Conservation (phyloP, 1,140 invertebrate genomes). For the Apocrypta bakeri region DNA sequence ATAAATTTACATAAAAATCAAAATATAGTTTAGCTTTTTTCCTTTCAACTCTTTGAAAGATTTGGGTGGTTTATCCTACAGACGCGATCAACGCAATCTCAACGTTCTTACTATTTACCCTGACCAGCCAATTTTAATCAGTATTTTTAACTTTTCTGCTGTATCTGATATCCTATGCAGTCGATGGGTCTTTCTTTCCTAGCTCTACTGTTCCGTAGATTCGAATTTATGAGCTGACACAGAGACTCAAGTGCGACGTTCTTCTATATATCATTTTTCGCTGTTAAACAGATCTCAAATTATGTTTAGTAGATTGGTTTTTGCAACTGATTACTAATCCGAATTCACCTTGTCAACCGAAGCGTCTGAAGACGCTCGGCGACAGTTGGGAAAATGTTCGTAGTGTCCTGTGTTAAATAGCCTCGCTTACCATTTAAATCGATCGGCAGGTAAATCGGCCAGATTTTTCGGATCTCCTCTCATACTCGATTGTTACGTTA, state of each 20-base stretch:
- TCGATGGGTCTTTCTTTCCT: neutral
- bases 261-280: neutral
- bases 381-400: conserved; percentile 18
- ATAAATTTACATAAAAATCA: conserved; percentile 24
- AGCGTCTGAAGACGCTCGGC: conserved; percentile 42
- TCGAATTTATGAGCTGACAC: neutral
- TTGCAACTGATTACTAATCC: conserved; percentile 24
- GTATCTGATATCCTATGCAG: conserved; percentile 14
- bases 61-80: too few species aligned
- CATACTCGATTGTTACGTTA: conserved; percentile 41
- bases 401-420: conserved; percentile 20
- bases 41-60: too few species aligned
- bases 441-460: conserved; percentile 32
- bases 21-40: neutral
- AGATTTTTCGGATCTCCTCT: conserved; percentile 39
- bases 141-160: conserved; percentile 10
- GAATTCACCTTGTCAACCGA: conserved; percentile 21
- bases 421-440: conserved; percentile 45
- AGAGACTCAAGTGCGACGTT: conserved; percentile 15
- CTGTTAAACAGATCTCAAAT: conserved; percentile 26
- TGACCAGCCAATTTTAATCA: neutral
- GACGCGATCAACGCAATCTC: neutral
- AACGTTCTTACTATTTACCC: neutral
- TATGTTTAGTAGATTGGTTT: neutral
- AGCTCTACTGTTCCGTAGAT: neutral